phyloP scores from a whole-genome alignment of 1,140 invertebrate genomes.

The Sinonovacula constricta region DNA sequence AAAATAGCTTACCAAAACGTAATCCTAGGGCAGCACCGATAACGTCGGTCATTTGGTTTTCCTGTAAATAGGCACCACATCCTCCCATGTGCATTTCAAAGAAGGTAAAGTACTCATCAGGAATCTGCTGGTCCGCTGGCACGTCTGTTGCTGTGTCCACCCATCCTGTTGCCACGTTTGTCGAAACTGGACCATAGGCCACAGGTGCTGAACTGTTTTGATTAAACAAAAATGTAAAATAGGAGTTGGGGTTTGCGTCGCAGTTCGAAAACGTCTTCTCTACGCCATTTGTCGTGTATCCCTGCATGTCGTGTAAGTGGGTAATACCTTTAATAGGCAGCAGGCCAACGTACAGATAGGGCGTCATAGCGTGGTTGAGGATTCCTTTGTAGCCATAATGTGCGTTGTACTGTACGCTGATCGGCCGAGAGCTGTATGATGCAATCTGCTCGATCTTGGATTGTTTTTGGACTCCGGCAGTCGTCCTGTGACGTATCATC shows the following conservation, averaged over 20 bases:
- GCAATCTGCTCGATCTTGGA: conserved; percentile 2
- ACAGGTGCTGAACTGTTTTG: not conserved
- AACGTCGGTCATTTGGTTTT: not conserved
- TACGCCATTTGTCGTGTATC: not conserved
- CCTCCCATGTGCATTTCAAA: conserved; percentile 28
- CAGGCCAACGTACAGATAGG: conserved; percentile 28
- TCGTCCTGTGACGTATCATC: not conserved
- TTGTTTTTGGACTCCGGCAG: conserved; percentile 7
- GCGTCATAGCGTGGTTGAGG: conserved; percentile 18
- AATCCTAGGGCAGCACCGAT: conserved; percentile 16
- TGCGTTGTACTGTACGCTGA: conserved; percentile 8
- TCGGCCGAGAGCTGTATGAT: not conserved
- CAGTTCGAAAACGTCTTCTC: conserved; percentile 23
- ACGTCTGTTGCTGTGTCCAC: conserved; percentile 8
- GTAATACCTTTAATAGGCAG: not conserved
- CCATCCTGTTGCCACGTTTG: conserved; percentile 1
- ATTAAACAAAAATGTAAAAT: conserved; percentile 13
- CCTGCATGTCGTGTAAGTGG: conserved; percentile 16
- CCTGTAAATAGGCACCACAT: conserved; percentile 7
- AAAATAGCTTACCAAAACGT: conserved; percentile 29
- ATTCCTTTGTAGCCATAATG: conserved; percentile 5
- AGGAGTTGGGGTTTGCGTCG: conserved; percentile 27
- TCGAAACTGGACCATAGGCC: not conserved
- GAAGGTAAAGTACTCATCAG: not conserved
- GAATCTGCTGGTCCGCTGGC: conserved; percentile 1